Percentiles rank a stretch among this genome's conserved stretches.
These are phyloP conservation scores for Drosophila pruinosa DNA, from an alignment of 1,140 invertebrate species.

Conservation along the genomic window DNA sequence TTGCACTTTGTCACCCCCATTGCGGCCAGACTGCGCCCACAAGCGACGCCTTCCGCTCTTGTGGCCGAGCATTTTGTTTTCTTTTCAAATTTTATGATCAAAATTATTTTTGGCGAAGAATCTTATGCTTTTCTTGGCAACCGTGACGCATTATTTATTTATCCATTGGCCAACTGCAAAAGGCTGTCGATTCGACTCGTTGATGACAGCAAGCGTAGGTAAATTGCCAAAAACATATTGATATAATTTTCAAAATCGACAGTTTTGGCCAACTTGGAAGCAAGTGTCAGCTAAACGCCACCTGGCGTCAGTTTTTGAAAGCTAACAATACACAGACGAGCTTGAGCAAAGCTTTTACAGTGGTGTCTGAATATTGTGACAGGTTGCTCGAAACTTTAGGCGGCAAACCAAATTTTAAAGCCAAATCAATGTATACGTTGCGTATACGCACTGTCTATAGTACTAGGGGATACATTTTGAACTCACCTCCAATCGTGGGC, in stretches of 20 bases:
- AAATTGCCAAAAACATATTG: slow-evolving; percentile 21
- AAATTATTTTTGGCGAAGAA: slow-evolving; percentile 30
- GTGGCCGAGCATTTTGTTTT: slow-evolving; percentile 28
- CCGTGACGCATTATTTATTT: slow-evolving; percentile 63
- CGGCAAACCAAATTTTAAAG: neutral
- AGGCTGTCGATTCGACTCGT: neutral
- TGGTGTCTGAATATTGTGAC: neutral
- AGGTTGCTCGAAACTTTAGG: neutral
- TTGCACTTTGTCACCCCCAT: neutral
- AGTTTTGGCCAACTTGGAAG: neutral
- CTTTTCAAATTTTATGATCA: slow-evolving; percentile 37
- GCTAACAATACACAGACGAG: neutral
- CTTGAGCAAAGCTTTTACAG: slow-evolving; percentile 41
- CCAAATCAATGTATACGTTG: neutral
- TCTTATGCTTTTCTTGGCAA: slow-evolving; percentile 4
- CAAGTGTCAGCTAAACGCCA: slow-evolving; percentile 9
- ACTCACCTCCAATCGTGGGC: slow-evolving; percentile 92
- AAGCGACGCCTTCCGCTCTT: slow-evolving; percentile 7
- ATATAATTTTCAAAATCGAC: slow-evolving; percentile 3
- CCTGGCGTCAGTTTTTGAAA: neutral
- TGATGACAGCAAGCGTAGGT: neutral
- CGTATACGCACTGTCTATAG: neutral
- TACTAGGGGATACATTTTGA: neutral
- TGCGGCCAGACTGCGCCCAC: neutral
- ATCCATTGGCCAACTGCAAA: slow-evolving; percentile 23